A percentile compares a stretch with the other conserved stretches of the same genome.
phyloP scores from a whole-genome alignment of 2,113 vertebrate species.

The Ornithorhynchus anatinus region DNA sequence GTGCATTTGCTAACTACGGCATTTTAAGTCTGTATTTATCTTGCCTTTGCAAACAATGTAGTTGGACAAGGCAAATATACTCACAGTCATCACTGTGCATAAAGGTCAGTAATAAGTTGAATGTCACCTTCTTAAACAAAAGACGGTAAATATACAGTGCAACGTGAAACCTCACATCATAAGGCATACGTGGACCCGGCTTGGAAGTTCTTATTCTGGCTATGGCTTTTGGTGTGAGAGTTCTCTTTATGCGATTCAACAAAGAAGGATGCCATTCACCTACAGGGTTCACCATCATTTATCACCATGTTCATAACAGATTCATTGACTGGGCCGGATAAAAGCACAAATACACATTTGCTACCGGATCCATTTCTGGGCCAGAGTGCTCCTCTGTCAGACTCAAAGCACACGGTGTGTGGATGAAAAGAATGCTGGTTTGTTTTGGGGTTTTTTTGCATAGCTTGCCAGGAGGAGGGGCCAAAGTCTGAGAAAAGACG shows the following conservation, averaged over 20 bases:
- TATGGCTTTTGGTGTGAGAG: neutral
- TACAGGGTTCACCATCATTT: neutral
- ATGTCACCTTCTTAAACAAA: neutral
- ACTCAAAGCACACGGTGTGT: neutral
- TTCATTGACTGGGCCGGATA: neutral
- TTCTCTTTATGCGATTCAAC: neutral
- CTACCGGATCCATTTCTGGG: neutral
- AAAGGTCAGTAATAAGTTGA: neutral
- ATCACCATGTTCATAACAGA: neutral
- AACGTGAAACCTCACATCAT: neutral
- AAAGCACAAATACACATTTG: neutral
- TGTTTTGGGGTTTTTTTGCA: too few species aligned
- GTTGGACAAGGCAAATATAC: neutral
- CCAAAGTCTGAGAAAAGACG: too few species aligned
- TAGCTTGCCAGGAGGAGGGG: neutral
- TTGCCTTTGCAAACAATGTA: neutral
- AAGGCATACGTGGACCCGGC: neutral
- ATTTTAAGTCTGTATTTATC: constrained; percentile 24
- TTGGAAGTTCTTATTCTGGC: constrained; percentile 7
- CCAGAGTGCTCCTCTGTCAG: neutral
- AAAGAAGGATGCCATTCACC: neutral
- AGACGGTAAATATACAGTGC: neutral
- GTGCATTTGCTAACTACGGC: constrained; percentile 23
- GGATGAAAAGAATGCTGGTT: neutral
- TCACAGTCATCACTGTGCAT: neutral